phyloP scores from a whole-genome alignment of 2,113 vertebrate species.

The Egretta garzetta region DNA sequence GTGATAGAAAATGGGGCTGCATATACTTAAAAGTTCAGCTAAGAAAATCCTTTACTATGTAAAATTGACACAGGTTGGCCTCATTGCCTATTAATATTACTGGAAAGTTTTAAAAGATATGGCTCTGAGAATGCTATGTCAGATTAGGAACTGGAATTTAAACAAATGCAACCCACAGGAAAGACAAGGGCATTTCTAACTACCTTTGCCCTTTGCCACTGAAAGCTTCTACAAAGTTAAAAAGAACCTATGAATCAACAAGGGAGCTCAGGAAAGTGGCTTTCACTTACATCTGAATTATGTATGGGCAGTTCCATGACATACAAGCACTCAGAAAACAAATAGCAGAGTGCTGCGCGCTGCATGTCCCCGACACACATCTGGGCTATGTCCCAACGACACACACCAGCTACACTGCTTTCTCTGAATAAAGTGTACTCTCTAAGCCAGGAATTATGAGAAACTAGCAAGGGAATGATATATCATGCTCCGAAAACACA shows the following conservation, averaged over 20 bases:
- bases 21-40: background rate
- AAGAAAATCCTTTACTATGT: background rate
- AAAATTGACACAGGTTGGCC: background rate
- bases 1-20: background rate
- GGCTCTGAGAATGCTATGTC: background rate
- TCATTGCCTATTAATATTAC: background rate
- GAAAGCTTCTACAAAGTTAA: background rate
- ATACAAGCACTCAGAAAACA: background rate
- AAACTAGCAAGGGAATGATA: background rate
- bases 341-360: background rate
- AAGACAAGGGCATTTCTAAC: background rate
- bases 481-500: background rate
- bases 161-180: background rate
- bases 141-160: background rate
- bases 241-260: background rate
- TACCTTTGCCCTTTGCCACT: background rate
- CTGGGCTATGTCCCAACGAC: background rate
- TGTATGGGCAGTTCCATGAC: background rate
- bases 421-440: background rate
- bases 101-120: background rate
- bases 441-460: background rate
- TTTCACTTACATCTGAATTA: conserved; percentile 1
- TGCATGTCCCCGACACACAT: background rate
- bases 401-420: background rate
- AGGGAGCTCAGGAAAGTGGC: background rate